Conservation (phyloP, 1,140 invertebrate genomes). For the Drosophila sucinea region DNA sequence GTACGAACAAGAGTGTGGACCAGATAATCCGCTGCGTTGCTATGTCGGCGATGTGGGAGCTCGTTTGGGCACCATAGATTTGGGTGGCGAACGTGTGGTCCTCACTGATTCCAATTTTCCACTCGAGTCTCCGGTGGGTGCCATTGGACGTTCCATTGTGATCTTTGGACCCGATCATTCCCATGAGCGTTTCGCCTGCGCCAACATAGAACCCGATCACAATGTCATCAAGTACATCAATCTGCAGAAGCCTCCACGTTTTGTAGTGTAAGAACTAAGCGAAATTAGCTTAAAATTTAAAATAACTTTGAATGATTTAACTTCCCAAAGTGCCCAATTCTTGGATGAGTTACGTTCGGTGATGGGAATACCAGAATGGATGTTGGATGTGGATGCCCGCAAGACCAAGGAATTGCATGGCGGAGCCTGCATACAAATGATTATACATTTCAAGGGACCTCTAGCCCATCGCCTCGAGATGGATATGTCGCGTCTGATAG, state of each 20-base stretch:
- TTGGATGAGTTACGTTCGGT: conserved; percentile 91
- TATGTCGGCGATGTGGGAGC: conserved; percentile 96
- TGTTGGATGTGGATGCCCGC: conserved; percentile 92
- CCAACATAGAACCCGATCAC: conserved; percentile 95
- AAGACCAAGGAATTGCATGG: conserved; percentile 90
- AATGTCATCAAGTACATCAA: conserved; percentile 96
- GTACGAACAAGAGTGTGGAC: conserved; percentile 93
- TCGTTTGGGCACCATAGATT: conserved; percentile 91
- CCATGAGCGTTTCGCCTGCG: conserved; percentile 91
- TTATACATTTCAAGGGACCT: conserved; percentile 94
- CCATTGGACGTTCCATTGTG: conserved; percentile 93
- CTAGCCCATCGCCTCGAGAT: conserved; percentile 90
- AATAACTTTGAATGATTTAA: too few relatives aligned
- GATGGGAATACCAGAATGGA: conserved; percentile 95
- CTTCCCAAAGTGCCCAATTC: conserved; percentile 88
- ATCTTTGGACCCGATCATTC: conserved; percentile 91
- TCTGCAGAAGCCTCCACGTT: conserved; percentile 92
- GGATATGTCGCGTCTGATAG: conserved; percentile 88
- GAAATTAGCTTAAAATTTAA: background rate
- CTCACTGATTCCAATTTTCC: conserved; percentile 95
- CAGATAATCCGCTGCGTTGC: conserved; percentile 94
- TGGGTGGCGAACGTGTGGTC: conserved; percentile 90
- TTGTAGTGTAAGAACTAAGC: conserved; percentile 89
- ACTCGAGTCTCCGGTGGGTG: conserved; percentile 89
- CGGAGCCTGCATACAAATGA: conserved; percentile 93